Conservation (phyloP, 2,797 vertebrate species). For the Catostomus latipinnis region DNA sequence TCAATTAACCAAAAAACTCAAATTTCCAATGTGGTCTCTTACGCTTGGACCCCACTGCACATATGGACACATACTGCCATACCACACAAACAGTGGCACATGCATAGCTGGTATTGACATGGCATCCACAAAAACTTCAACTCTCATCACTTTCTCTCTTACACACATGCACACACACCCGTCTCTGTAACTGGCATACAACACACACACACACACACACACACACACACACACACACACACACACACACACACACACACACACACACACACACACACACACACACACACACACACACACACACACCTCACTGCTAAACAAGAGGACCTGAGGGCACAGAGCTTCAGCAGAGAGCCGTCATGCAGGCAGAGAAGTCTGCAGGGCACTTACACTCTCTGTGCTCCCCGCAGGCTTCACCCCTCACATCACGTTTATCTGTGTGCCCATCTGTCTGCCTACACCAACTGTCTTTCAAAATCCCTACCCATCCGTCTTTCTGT, state of each 20-base stretch:
- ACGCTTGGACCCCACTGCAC: too few relatives aligned
- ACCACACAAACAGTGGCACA: neutral
- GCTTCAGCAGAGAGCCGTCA: conserved; percentile 26
- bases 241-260: neutral
- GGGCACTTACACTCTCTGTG: conserved; percentile 19
- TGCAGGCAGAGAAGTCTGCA: conserved; percentile 41
- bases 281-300: neutral
- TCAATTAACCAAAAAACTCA: too few relatives aligned
- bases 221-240: neutral
- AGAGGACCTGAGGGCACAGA: conserved; percentile 38
- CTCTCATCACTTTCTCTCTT: neutral
- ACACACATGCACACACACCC: neutral
- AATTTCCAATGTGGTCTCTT: too few relatives aligned
- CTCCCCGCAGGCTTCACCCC: conserved; percentile 35
- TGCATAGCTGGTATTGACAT: neutral
- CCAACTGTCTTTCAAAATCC: conserved; percentile 19
- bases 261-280: conserved; percentile 4
- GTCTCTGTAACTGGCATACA: too few relatives aligned
- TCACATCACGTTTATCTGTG: conserved; percentile 35
- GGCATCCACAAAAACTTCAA: neutral
- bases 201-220: neutral
- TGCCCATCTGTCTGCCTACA: conserved; percentile 20
- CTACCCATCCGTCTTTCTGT: neutral
- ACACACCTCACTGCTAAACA: conserved; percentile 15
- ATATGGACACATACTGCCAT: neutral